Percentiles rank a stretch among this genome's conserved stretches.
phyloP scores from a whole-genome alignment of 2,797 vertebrate species.

The Esox lucius region DNA sequence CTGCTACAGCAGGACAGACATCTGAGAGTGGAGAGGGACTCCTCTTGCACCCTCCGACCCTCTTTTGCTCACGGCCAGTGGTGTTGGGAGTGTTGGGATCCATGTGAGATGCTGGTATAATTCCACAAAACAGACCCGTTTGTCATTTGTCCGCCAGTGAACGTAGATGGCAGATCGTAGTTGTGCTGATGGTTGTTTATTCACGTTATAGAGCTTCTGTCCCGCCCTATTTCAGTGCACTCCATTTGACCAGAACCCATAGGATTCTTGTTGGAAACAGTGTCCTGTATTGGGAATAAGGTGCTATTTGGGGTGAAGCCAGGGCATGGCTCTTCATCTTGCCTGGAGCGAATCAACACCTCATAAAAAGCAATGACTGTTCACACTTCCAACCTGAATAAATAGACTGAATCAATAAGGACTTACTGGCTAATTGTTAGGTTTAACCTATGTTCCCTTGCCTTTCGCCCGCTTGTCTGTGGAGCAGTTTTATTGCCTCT shows the following conservation, averaged over 20 bases:
- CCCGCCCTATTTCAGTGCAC: neutral
- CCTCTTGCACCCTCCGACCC: neutral
- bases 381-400: conserved; percentile 60
- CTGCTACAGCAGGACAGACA: neutral
- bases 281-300: neutral
- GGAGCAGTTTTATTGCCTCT: conserved; percentile 72
- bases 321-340: conserved; percentile 35
- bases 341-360: conserved; percentile 25
- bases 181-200: conserved; percentile 30
- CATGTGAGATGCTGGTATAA: neutral
- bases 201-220: conserved; percentile 17
- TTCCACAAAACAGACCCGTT: conserved; percentile 4
- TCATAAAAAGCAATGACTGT: conserved; percentile 34
- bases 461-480: conserved; percentile 35
- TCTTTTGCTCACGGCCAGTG: neutral
- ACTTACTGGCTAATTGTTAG: conserved; percentile 70
- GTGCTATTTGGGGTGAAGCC: neutral
- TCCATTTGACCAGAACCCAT: neutral
- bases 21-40: neutral
- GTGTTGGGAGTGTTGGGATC: neutral
- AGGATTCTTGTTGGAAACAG: neutral
- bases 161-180: neutral
- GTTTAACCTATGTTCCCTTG: conserved; percentile 55
- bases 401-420: conserved; percentile 69
- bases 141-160: neutral